Conservation (phyloP, 2,888 invertebrate species). For the Latrodectus hesperus region DNA sequence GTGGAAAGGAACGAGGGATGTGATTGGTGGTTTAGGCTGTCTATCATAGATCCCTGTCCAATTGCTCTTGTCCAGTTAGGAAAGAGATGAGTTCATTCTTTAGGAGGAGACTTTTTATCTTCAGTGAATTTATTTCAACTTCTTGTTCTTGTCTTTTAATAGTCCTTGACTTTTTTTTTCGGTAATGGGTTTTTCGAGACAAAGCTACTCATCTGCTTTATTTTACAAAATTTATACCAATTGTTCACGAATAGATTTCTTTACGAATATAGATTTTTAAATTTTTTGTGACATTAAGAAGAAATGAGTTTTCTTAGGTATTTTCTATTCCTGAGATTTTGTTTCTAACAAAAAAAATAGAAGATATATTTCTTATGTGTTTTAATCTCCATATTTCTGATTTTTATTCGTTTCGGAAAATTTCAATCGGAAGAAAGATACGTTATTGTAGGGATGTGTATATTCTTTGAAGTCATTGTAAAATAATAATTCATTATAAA, state of each 20-base stretch:
- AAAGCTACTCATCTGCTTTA: slow-evolving; percentile 39
- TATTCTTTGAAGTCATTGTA: no score
- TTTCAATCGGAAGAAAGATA: no score
- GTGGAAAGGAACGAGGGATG: slow-evolving; percentile 22
- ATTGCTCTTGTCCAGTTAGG: slow-evolving; percentile 53
- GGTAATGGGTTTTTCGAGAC: slow-evolving; percentile 53
- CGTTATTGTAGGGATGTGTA: no score
- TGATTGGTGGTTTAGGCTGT: slow-evolving; percentile 55
- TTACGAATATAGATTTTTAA: not conserved
- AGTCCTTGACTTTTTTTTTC: slow-evolving; percentile 45
- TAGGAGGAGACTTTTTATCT: slow-evolving; percentile 26
- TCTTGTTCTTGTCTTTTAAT: slow-evolving; percentile 50
- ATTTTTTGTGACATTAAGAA: not conserved
- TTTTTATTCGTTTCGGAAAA: no score
- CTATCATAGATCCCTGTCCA: slow-evolving; percentile 57
- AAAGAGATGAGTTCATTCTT: slow-evolving; percentile 33
- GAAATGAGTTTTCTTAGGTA: not conserved
- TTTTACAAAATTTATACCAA: slow-evolving; percentile 29
- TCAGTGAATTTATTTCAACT: slow-evolving; percentile 50
- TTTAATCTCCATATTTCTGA: no score
- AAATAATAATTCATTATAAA: no score
- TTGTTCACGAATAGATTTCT: not conserved
- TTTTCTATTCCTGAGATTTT: not conserved
- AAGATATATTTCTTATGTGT: no score
- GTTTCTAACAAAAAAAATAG: not conserved